These are phyloP conservation scores for Anas bernieri DNA, from an alignment of 2,797 vertebrate genomes.

Conservation along the genomic window DNA sequence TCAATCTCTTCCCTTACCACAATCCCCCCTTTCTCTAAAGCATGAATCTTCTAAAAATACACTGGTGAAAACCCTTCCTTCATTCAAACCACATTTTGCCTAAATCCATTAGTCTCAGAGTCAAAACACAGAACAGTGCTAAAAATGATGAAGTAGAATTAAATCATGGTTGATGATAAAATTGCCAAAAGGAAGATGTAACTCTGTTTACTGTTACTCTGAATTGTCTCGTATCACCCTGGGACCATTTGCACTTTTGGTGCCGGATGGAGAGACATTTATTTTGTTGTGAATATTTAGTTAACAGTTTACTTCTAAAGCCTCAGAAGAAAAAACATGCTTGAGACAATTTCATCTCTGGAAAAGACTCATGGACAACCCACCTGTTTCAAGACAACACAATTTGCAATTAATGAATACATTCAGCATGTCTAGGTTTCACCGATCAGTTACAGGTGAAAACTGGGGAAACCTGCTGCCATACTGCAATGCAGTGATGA, in stretches of 20 bases:
- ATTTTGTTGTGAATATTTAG: background rate
- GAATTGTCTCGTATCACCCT: background rate
- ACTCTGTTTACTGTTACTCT: background rate
- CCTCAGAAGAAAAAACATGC: background rate
- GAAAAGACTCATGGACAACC: background rate
- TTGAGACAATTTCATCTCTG: background rate
- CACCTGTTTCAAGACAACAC: background rate
- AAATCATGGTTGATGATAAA: background rate
- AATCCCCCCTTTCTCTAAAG: background rate
- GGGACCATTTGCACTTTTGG: background rate
- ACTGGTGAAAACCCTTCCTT: background rate
- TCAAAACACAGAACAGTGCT: background rate
- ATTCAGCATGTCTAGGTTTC: background rate
- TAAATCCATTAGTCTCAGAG: background rate
- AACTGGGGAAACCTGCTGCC: background rate
- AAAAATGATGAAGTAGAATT: constrained; percentile 7
- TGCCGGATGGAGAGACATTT: background rate
- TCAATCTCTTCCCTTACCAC: background rate
- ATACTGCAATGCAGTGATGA: background rate
- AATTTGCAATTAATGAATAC: background rate
- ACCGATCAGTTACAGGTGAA: background rate
- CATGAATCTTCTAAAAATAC: background rate
- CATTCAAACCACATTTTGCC: background rate
- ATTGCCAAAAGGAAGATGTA: background rate
- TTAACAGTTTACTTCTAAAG: constrained; percentile 8